Conservation (phyloP, 2,797 vertebrate genomes). For the Microctenopoma lineatum region DNA sequence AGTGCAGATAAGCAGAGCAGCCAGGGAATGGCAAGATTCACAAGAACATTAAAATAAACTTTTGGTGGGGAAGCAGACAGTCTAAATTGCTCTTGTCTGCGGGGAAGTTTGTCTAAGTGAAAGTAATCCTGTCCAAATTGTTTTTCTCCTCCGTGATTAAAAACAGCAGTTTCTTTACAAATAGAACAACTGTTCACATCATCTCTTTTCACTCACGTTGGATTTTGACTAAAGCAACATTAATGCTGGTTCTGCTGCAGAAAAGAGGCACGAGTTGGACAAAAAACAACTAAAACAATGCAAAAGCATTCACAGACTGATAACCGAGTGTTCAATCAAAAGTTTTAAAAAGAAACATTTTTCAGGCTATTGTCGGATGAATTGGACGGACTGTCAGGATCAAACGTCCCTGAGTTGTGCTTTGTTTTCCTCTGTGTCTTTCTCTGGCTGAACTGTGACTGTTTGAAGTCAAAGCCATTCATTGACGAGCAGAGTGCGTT, state of each 20-base stretch:
- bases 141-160: slow-evolving; percentile 58
- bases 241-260: slow-evolving; percentile 4
- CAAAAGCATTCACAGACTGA: neutral
- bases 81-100: slow-evolving; percentile 50
- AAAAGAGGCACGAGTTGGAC: slow-evolving; percentile 32
- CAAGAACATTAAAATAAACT: slow-evolving; percentile 39
- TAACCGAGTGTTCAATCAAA: neutral
- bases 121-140: slow-evolving; percentile 55
- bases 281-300: neutral
- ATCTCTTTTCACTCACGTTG: slow-evolving; percentile 56
- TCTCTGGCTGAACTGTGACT: slow-evolving; percentile 24
- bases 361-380: slow-evolving; percentile 30
- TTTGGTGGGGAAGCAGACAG: slow-evolving; percentile 43
- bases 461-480: slow-evolving; percentile 66
- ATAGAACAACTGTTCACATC: slow-evolving; percentile 57
- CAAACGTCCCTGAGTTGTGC: slow-evolving; percentile 33
- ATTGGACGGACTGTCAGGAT: slow-evolving; percentile 37
- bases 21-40: slow-evolving; percentile 45
- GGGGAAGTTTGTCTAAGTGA: slow-evolving; percentile 37
- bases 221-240: slow-evolving; percentile 39
- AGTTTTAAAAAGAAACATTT: slow-evolving; percentile 11
- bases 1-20: slow-evolving; percentile 47
- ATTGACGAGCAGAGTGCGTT: slow-evolving; percentile 57
- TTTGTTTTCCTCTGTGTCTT: slow-evolving; percentile 50
- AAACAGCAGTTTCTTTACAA: slow-evolving; percentile 54